phyloP scores from a whole-genome alignment of 92 coral and sea anemone genomes.

The Palythoa caribaeorum region DNA sequence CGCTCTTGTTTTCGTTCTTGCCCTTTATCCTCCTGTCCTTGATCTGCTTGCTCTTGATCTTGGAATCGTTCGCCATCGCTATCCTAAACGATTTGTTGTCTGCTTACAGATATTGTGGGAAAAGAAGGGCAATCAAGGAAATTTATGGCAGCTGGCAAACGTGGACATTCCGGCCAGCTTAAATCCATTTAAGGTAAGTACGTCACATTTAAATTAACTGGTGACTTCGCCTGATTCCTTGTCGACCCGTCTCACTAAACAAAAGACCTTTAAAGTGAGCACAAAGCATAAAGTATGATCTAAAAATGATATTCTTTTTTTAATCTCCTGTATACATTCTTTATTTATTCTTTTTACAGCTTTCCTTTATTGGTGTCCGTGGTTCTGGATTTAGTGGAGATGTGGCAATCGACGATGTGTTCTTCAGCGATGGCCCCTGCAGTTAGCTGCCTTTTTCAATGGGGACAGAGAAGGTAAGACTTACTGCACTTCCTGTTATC shows the following conservation, averaged over 20 bases:
- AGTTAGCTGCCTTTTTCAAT: neutral
- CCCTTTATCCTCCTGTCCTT: too few species aligned
- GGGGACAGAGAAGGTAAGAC: too few species aligned
- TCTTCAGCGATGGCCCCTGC: constrained; percentile 65
- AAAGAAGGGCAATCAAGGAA: constrained; percentile 64
- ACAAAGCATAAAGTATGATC: too few species aligned
- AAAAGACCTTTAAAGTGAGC: too few species aligned
- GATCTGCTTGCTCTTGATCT: too few species aligned
- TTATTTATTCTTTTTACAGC: constrained; percentile 7
- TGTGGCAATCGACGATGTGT: constrained; percentile 75
- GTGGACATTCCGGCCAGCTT: constrained; percentile 62
- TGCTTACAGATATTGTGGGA: constrained; percentile 49
- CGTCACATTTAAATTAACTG: neutral
- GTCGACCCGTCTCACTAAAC: too few species aligned
- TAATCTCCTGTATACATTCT: neutral
- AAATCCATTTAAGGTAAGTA: constrained; percentile 64
- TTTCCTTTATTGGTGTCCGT: constrained; percentile 67
- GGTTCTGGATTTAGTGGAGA: constrained; percentile 72
- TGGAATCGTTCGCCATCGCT: neutral
- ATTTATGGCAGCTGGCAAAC: constrained; percentile 77
- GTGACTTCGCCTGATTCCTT: neutral
- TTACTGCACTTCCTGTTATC: too few species aligned
- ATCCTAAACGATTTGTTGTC: neutral
- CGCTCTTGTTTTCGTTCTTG: too few species aligned
- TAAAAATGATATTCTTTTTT: neutral